Percentiles rank a stretch among this genome's conserved stretches.
These are phyloP conservation scores for Acrocephalus scirpaceus DNA, from an alignment of 2,797 vertebrate species.

Conservation along the genomic window DNA sequence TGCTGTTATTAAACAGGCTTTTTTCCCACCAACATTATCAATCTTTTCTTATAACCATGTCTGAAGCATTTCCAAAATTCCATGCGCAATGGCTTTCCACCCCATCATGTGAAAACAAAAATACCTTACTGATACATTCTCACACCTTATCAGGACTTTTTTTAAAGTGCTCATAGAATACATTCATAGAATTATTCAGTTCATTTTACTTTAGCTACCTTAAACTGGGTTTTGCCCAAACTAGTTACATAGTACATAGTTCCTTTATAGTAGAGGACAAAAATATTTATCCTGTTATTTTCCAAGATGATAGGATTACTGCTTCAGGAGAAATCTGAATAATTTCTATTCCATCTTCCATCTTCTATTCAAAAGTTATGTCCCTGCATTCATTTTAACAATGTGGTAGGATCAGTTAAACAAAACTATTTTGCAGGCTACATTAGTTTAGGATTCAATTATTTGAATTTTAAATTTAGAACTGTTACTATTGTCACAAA, in stretches of 20 bases:
- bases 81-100: constrained; percentile 9
- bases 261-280: neutral
- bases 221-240: neutral
- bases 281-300: neutral
- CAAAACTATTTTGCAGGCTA: neutral
- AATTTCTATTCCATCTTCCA: neutral
- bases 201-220: neutral
- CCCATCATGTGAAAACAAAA: neutral
- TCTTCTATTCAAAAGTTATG: neutral
- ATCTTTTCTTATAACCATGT: constrained; percentile 9
- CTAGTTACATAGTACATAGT: neutral
- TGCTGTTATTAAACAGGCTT: constrained; percentile 31
- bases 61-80: constrained; percentile 62
- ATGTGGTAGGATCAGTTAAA: neutral
- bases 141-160: neutral
- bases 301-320: neutral
- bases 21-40: constrained; percentile 30
- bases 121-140: neutral
- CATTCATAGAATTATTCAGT: neutral
- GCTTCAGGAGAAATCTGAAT: neutral
- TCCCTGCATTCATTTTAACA: neutral
- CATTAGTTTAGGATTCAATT: neutral
- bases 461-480: neutral
- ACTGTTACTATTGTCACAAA: neutral
- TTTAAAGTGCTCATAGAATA: neutral